Percentiles rank a stretch among this genome's conserved stretches.
These are phyloP conservation scores for Cyclina sinensis DNA, from an alignment of 1,140 invertebrate genomes.

Conservation along the genomic window DNA sequence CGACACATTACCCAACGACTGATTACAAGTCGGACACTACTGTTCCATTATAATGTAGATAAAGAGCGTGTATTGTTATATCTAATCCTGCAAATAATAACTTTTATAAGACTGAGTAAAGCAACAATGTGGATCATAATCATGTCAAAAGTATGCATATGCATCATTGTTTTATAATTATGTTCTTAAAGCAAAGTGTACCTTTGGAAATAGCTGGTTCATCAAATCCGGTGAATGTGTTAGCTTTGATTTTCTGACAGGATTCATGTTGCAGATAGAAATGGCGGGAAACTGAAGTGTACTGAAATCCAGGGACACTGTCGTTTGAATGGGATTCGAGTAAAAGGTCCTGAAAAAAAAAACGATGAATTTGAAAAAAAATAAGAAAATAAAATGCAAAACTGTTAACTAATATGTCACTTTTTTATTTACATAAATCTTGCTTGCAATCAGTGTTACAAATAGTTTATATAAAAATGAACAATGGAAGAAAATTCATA, in stretches of 20 bases:
- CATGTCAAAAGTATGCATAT: no score
- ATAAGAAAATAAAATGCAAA: not conserved
- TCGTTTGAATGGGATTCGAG: conserved; percentile 33
- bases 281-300: conserved; percentile 33
- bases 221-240: not conserved
- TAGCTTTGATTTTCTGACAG: conserved; percentile 24
- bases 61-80: no score
- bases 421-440: not conserved
- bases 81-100: no score
- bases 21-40: no score
- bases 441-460: not conserved
- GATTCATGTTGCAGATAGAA: conserved; percentile 49
- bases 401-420: not conserved
- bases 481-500: no score
- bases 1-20: no score
- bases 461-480: not conserved
- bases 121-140: no score
- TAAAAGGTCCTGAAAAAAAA: conserved; percentile 2
- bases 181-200: not conserved
- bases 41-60: no score
- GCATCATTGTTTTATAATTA: no score
- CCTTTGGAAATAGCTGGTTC: not conserved
- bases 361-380: not conserved
- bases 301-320: conserved; percentile 20
- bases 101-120: no score